These are phyloP conservation scores for Drosophila obscura DNA, from an alignment of 1,140 invertebrate species.

Conservation along the genomic window DNA sequence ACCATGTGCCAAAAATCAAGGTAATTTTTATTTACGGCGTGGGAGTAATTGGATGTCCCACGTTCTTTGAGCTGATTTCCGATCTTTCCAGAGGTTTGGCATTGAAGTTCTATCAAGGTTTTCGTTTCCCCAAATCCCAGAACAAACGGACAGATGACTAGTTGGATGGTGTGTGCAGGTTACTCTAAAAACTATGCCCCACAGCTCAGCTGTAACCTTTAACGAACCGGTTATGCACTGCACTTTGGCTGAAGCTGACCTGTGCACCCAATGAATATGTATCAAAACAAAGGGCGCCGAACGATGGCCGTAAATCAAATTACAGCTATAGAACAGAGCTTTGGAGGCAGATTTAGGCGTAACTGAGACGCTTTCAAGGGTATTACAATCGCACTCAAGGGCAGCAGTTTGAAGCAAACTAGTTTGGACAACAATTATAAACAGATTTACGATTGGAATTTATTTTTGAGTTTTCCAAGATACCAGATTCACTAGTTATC, in stretches of 20 bases:
- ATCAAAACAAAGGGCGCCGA: neutral
- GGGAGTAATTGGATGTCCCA: too few relatives aligned
- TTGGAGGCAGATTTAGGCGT: too few relatives aligned
- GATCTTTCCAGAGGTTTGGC: neutral
- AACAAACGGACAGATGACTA: neutral
- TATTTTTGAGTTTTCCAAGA: neutral
- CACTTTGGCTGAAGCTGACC: constrained; percentile 3
- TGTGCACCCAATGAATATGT: constrained; percentile 19
- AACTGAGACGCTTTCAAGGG: neutral
- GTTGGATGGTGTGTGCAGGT: neutral
- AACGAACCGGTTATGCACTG: constrained; percentile 34
- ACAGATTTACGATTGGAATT: constrained; percentile 7
- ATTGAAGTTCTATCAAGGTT: neutral
- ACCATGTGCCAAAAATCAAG: neutral
- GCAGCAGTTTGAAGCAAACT: neutral
- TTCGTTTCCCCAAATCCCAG: neutral
- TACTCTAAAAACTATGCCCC: neutral
- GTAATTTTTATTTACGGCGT: constrained; percentile 9
- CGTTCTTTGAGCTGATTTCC: neutral
- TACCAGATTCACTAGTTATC: neutral
- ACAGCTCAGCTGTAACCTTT: neutral
- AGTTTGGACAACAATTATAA: constrained; percentile 8
- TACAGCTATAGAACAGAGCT: neutral
- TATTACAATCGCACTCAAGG: constrained; percentile 7
- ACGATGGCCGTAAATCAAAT: constrained; percentile 28